These are phyloP conservation scores for Xylota sylvarum DNA, from an alignment of 2,888 invertebrate species.

Conservation along the genomic window DNA sequence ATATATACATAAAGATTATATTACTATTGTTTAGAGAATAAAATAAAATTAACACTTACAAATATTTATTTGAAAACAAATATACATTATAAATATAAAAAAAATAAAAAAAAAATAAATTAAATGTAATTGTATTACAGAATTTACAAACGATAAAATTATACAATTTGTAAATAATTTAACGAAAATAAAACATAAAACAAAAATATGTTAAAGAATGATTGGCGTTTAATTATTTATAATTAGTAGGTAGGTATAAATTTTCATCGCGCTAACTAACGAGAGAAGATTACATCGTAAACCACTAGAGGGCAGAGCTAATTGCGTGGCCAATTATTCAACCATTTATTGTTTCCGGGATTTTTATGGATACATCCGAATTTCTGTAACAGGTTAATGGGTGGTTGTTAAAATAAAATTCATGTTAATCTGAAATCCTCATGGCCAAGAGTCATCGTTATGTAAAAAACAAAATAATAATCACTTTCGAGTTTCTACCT, in stretches of 20 bases:
- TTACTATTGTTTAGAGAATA: conserved; percentile 40
- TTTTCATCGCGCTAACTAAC: too few relatives aligned
- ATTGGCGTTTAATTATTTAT: not conserved
- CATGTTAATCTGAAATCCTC: conserved; percentile 24
- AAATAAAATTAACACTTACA: conserved; percentile 21
- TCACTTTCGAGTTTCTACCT: conserved; percentile 33
- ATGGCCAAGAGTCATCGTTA: conserved; percentile 14
- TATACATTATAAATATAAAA: conserved; percentile 47
- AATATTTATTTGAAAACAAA: conserved; percentile 71
- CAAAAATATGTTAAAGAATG: not conserved
- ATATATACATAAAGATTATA: conserved; percentile 45
- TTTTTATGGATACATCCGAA: conserved; percentile 28
- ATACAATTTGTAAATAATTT: conserved; percentile 68
- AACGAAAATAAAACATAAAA: conserved; percentile 49
- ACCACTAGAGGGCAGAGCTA: not conserved
- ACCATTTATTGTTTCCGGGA: conserved; percentile 40
- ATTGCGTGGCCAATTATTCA: conserved; percentile 54
- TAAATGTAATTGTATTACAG: conserved; percentile 18
- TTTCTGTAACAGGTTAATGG: not conserved
- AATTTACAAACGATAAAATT: conserved; percentile 50
- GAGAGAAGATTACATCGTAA: conserved; percentile 12
- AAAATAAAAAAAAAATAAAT: not conserved
- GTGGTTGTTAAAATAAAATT: conserved; percentile 1
- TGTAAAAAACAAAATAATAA: conserved; percentile 52
- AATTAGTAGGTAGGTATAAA: too few relatives aligned